Evolutionary conservation across 2,113 vertebrate species (phyloP), one percentile per base, ranked within the genome.

Genomic region (Oceanodroma tethys): DNA sequence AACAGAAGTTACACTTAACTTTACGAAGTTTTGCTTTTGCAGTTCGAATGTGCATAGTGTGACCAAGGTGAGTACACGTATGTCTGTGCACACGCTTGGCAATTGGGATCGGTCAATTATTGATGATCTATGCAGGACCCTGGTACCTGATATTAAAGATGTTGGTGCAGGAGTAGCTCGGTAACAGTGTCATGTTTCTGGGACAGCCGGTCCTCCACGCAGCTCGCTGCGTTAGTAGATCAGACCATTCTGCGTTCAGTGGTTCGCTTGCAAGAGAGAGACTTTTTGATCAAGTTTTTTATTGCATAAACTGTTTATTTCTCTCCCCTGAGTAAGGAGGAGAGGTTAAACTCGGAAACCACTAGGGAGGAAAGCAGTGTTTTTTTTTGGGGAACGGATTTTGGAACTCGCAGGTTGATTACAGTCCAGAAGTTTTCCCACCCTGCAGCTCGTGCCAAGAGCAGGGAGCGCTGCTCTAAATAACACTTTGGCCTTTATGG

Each of bases 401-500:
- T 97, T 97, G 96, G 86, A 95, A 76, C 92, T 92, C 2, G 4
- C 95, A 96, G 95, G 97, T 97, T 84, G 91, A 67, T 95, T 92
- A 16, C 88, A 84, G 96, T 94, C 96, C 95, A 96, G 97, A 48
- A 93, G 47, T 74, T 96, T 87, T 96, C 96, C 96, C 97, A 97
- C 95, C 96, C 97, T 60, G 89, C 84, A 55, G 63, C 81, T 67
- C 1, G 32, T 96, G 97, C 97, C 97, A 98, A 96, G 95, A 93
- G 90, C 86, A 56, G 89, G 95, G 95, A 86, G 92, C 13, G 14
- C 70, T 42, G 96, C 98, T 98, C 97, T 95, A 98, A 98, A 98
- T 98, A 98, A 98, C 97, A 95, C 98, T 97, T n/a, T 93, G 98
- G 98, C 98, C 98, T 98, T 97, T 96, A 62, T 97, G 96, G 98